Conservation (phyloP, 2,113 vertebrate genomes). For the Larimichthys crocea region DNA sequence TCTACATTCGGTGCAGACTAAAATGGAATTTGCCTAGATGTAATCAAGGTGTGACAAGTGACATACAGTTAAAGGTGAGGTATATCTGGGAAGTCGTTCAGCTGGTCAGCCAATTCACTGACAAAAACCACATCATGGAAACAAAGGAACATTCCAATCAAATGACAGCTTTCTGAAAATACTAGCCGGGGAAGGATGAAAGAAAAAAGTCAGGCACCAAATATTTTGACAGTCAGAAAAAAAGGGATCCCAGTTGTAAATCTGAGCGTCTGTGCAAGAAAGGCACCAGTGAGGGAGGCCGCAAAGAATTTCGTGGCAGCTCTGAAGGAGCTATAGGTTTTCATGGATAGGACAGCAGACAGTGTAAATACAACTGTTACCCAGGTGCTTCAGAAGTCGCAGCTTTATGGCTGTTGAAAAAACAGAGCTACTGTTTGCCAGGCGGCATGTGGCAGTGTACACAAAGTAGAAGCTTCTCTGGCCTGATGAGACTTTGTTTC, state of each 20-base stretch:
- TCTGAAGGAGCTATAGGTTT: not conserved
- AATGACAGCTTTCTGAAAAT: not conserved
- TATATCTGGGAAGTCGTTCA: not conserved
- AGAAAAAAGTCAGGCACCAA: not conserved
- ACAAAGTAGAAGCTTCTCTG: not conserved
- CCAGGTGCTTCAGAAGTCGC: not conserved
- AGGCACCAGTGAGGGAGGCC: not conserved
- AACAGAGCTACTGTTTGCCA: not conserved
- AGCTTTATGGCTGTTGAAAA: constrained; percentile 4
- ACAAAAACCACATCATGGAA: not conserved
- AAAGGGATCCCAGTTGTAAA: not conserved
- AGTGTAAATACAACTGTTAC: not conserved
- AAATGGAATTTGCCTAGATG: not conserved
- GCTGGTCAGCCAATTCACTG: not conserved
- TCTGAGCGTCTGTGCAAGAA: not conserved
- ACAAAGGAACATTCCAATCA: not conserved
- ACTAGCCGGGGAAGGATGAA: not conserved
- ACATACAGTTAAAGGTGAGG: not conserved
- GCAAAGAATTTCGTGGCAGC: not conserved
- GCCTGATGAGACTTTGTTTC: not conserved
- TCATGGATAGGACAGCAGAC: not conserved
- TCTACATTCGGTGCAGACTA: too few species aligned
- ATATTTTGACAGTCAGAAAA: not conserved
- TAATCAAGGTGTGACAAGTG: not conserved
- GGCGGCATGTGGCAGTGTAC: not conserved